Base-by-base conservation (phyloP, 2,888 invertebrate species). In the Taphrorychus bicolor region DNA sequence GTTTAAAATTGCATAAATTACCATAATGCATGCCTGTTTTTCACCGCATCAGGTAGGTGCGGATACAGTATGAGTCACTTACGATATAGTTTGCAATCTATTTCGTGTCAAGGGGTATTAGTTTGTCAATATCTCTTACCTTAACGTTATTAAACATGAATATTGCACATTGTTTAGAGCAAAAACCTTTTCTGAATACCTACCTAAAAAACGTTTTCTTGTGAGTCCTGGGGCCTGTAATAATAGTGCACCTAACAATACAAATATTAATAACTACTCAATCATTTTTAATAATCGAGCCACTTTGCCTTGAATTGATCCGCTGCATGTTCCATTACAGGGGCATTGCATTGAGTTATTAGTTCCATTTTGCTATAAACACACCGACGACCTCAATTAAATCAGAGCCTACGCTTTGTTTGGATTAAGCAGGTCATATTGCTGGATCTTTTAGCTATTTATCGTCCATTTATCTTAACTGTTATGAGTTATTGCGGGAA, bases 381-480 rank as follows among this genome's bases (percentile, higher is more conserved):
- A 32, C 32, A 32, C 49, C 42, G 14, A 48, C 53, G 62, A 67
- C 67, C 67, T 58, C 67, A 59, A 45, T 67, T 62, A 57, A 62
- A 58, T 61, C 53, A 62, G 58, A 61, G 61, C 32, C 52, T 14
- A 52, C 22, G 59, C 24, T 66, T 61, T 66, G 61, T 71, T 65
- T 71, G 68, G 77, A 78, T 78, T 76, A 77, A 74, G 75, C 72
- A 73, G 76, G 75, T 76, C 74, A 75, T 70, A 76, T 74, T 77
- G 72, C 77, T 70, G 73, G 79, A 78, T 78, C 78, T 75, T 71
- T 74, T 73, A 72, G 75, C 75, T 76, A 76, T 77, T 79, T 77
- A 77, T 78, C 78, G 77, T 78, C 75, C 74, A 76, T 77, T 77
- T 78, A 79, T 78, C 79, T 73, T 59, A 59, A 71, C 71, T 73